Base-by-base conservation (phyloP, 2,888 invertebrate species). In the Maniola hyperantus region DNA sequence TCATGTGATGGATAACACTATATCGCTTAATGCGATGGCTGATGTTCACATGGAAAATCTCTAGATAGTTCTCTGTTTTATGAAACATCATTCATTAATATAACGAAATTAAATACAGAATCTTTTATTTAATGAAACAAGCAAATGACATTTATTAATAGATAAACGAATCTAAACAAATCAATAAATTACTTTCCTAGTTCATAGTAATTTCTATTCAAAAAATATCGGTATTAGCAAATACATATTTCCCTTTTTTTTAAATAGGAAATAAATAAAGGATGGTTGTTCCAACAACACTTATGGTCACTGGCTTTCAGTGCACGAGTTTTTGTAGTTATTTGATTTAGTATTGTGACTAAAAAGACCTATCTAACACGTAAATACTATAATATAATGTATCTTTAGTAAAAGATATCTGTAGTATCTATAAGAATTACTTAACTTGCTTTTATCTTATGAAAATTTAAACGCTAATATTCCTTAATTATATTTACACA, bases 401-500 rank as follows among this genome's bases (percentile, higher is more conserved):
- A 42, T 42, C 42, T 42, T 10, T 39, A 39, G 15, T 46, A 5
- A n/a, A n/a, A 42, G 13, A 13, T 42, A 42, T 42, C 42, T 42
- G 10, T 39, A 39, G 15, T 46, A 5, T 15, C n/a, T 46, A 48
- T 15, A 48, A 48, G 48, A 48, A 48, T 48, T 18, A 48, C 7
- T 10, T n/a, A 53, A 26, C 13, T 7, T 13, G 4, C n/a, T 10
- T 20, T 39, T 55, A 55, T 15, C 55, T 11, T 55, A 39, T 39
- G 39, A 36, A 20, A 39, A 39, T 13, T n/a, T 44, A 50, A 67
- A 64, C 58, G 50, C 61, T 66, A 66, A 65, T 64, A 62, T 44
- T 53, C 57, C 60, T 54, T 66, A 67, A n/a, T 51, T 11, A 20
- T 64, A 67, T 63, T 34, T 65, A 69, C 67, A 69, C 34, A 51